Conservation (phyloP, 2,888 invertebrate genomes). For the Junonia oenone region DNA sequence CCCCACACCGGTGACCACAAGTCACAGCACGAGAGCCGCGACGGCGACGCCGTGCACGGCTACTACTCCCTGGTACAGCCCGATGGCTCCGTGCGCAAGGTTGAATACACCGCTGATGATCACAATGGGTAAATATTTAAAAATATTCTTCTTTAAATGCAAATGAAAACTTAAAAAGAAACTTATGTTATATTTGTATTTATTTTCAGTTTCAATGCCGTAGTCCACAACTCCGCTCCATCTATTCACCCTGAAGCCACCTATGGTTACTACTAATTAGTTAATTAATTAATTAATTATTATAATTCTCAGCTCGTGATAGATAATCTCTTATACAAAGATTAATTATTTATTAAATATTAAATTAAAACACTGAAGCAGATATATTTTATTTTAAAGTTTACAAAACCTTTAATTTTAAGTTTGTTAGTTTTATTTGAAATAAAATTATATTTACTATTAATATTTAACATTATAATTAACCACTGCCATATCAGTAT, state of each 20-base stretch:
- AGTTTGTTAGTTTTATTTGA: no score
- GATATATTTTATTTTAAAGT: not conserved
- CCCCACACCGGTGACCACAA: conserved; percentile 80
- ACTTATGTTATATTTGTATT: not conserved
- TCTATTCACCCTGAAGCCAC: conserved; percentile 54
- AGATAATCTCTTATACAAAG: conserved; percentile 3
- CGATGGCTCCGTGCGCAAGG: conserved; percentile 74
- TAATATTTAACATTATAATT: not conserved
- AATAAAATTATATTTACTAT: not conserved
- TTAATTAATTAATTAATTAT: not conserved
- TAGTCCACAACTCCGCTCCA: conserved; percentile 66
- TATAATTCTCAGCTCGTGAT: not conserved
- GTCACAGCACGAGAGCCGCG: conserved; percentile 72
- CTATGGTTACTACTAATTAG: conserved; percentile 42
- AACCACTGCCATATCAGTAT: no score
- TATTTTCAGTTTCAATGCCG: conserved; percentile 66
- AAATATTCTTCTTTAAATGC: not conserved
- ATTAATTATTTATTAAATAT: conserved; percentile 5
- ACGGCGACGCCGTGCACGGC: conserved; percentile 79
- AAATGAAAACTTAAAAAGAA: not conserved
- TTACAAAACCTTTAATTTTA: not conserved
- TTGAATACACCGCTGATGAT: conserved; percentile 72
- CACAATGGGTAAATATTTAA: conserved; percentile 61
- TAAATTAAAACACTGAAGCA: not conserved
- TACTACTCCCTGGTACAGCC: conserved; percentile 80